A percentile compares a stretch with the other conserved stretches of the same genome.
Conservation (phyloP, 2,888 invertebrate species). For the Orchesella flavescens region DNA sequence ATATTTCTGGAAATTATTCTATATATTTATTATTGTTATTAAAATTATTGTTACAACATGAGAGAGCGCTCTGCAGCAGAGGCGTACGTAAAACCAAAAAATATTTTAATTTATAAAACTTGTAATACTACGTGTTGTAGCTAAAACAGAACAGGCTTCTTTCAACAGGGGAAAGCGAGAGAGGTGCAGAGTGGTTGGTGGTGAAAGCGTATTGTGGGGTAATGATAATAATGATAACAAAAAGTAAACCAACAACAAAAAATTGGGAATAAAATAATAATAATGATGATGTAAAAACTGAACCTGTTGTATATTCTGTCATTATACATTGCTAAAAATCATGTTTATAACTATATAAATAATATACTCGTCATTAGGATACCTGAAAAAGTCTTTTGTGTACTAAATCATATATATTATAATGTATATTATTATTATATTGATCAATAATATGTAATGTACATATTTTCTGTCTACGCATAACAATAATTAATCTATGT, state of each 20-base stretch:
- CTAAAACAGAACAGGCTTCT: background rate
- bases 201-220: background rate
- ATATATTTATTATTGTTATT: constrained; percentile 22
- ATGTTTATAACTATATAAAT: constrained; percentile 57
- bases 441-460: constrained; percentile 54
- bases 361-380: background rate
- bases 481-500: background rate
- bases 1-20: background rate
- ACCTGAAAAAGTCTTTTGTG: constrained; percentile 10
- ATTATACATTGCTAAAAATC: constrained; percentile 38
- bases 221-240: constrained; percentile 8
- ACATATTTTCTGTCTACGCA: constrained; percentile 60
- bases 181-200: too few relatives aligned
- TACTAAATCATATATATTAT: constrained; percentile 36
- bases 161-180: background rate
- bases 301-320: constrained; percentile 36
- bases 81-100: background rate
- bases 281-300: constrained; percentile 1
- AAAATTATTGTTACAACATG: constrained; percentile 16
- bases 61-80: too few relatives aligned
- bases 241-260: background rate
- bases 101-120: background rate
- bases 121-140: background rate
- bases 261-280: constrained; percentile 12
- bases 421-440: too few relatives aligned